Evolutionary conservation across 53 echinoderm and acorn worm genomes (phyloP), one percentile per base, ranked within the genome.

Genomic region (Paracentrotus lividus): DNA sequence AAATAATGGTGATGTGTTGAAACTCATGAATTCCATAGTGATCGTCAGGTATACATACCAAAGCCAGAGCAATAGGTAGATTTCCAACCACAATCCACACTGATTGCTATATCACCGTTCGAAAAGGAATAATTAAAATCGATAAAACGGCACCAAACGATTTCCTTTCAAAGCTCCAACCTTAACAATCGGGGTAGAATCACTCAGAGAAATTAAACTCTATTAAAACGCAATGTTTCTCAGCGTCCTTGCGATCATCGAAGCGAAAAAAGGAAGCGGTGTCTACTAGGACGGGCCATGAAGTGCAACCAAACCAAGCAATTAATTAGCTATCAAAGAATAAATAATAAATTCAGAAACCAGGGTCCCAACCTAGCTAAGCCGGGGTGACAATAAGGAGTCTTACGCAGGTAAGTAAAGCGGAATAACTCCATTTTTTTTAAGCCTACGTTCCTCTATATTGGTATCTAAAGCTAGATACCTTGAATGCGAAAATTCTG

Each of bases 321-420:
- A 81, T 81, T 81, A 81, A 81, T 81, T 47, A 81, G 81, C 81
- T 47, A 81, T 81, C 81, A 81, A 81, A 26, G 27, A 81, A 81
- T 81, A 26, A 81, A 81, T 81, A 81, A 81, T 81, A 81, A 27
- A 81, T 81, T 81, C 27, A 81, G 26, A 81, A 8, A 24, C 81
- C 81, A 6, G 47, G 81, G 57, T 14, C 26, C 47, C 81, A 5
- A 45, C 44, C 38, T 31, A 33, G 34, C 34, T 32, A 33, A 67
- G 33, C 67, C 33, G 32, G 2, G 31, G 14, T 33, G 15, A 67
- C 33, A 33, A 33, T 33, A 14, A 13, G 67, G 67, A 67, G 33
- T 67, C n/a, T 33, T 33, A 67, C 13, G 32, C 67, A 33, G 67
- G 67, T 29, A 13, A 67, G 14, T 67, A 8, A 31, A 31, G 33